Evolutionary conservation across 2,113 vertebrate species (phyloP), one percentile per base, ranked within the genome.

Genomic region (Syrrhaptes paradoxus): DNA sequence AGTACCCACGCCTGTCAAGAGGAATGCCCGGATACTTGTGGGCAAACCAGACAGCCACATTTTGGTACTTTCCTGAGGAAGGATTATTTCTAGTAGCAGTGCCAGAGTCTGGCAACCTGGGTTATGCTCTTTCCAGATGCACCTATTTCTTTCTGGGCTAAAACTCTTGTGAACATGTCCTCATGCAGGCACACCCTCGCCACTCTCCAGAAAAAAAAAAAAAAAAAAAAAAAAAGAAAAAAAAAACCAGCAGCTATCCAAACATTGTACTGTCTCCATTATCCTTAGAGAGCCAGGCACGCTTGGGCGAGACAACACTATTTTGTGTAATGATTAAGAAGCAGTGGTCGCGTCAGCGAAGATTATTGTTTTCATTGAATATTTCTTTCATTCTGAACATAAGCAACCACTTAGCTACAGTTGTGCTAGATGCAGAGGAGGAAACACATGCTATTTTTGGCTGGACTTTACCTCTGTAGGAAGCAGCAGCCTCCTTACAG

Each of bases 391-490:
- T 92, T 95, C 89, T 90, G 72, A 93, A 91, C 87, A 95, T 94
- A 93, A 95, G 91, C 91, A 96, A 94, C 84, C 90, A 93, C 91
- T 97, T 90, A 94, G 84, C 77, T 85, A 25, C 78, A 95, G 93
- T 96, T 95, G 70, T 89, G 90, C 90, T 96, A 92, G 76, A 95
- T 94, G 90, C 92, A 90, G 88, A 93, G 93, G 92, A 95, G 92
- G 93, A 97, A 96, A 95, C 95, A 95, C 90, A 93, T 92, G 93
- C 96, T 96, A 86, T 96, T 96, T 90, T 97, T 97, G 95, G 92
- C 96, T 0, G 1, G 83, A 75, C 54, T 94, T 89, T 15, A 66
- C 86, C 88, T 82, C 87, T 88, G 83, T 86, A 90, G 95, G 90
- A 94, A 92, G 65, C 80, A 78, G 83, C 90, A 92, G 79, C 46